Base-by-base conservation (phyloP, 2,113 vertebrate genomes). In the Turnix velox region DNA sequence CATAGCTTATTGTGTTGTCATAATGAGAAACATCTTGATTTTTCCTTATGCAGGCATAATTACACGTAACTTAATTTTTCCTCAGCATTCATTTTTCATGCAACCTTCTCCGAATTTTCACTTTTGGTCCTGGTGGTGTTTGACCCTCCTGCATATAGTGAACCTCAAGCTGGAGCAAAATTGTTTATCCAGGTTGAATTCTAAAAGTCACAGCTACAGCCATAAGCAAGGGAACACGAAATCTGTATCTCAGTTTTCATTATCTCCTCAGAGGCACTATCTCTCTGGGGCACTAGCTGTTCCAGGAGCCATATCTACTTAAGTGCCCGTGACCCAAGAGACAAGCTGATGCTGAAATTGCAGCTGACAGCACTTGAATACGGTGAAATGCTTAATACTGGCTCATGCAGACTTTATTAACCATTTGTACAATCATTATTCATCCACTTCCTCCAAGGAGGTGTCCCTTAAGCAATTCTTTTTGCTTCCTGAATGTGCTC, bases 321-420 rank as follows among this genome's bases (percentile, higher is more conserved):
- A 80, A 51, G 59, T 45, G 83, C 55, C 66, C 31, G 37, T 68
- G 77, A 27, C 61, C 94, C 54, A 7, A 61, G 85, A 66, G 67
- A 88, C 75, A 80, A 78, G 42, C 75, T 94, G 90, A 37, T 3
- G 2, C 92, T 94, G 90, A 49, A n/a, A 55, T 30, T 90, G 90
- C 88, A 84, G 75, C 85, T 96, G 96, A 80, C 88, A 92, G 72
- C 82, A 40, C 75, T 93, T 51, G 67, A 90, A 76, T 43, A 15
- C 20, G 83, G 37, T 92, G 46, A 30, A 73, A 42, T 71, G 79
- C 54, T 74, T 51, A 80, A 45, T 76, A 74, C 67, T 80, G 51
- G 30, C 63, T 35, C 17, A 4, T 23, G 59, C 35, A 71, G 75
- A 59, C 90, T 90, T 83, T 86, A 85, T 94, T 85, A 91, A 92